Conservation (phyloP, 2,888 invertebrate genomes). For the Drosophila antonietae region DNA sequence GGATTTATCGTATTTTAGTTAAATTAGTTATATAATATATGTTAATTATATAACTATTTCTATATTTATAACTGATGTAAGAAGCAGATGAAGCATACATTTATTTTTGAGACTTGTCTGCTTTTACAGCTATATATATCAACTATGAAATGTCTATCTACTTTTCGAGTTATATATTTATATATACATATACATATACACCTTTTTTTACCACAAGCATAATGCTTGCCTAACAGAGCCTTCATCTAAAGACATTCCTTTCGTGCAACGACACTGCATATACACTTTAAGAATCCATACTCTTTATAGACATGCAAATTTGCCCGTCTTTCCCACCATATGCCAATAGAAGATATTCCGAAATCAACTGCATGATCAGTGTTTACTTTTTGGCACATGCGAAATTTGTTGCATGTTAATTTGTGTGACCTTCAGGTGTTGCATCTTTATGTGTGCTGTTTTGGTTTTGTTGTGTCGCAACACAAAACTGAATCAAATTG, state of each 20-base stretch:
- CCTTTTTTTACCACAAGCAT: neutral
- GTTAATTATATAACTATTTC: neutral
- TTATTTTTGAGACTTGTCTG: neutral
- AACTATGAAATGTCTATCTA: neutral
- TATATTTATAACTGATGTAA: neutral
- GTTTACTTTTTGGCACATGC: conserved; percentile 10
- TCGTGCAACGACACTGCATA: neutral
- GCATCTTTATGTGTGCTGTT: neutral
- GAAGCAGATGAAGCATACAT: neutral
- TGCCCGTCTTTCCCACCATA: neutral
- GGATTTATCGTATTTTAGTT: neutral
- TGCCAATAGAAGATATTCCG: neutral
- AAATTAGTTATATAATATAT: neutral
- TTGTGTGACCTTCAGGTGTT: conserved; percentile 40
- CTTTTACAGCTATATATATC: neutral
- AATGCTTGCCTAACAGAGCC: neutral
- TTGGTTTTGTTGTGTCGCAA: neutral
- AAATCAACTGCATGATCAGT: neutral
- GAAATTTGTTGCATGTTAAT: conserved; percentile 38
- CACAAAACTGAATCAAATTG: conserved; percentile 27
- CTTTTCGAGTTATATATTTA: neutral
- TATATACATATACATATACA: neutral
- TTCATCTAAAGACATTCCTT: neutral
- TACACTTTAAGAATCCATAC: neutral
- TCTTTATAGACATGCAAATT: neutral